Evolutionary conservation across 2,113 vertebrate species (phyloP).

Genomic region (Vulpes ferrilata): DNA sequence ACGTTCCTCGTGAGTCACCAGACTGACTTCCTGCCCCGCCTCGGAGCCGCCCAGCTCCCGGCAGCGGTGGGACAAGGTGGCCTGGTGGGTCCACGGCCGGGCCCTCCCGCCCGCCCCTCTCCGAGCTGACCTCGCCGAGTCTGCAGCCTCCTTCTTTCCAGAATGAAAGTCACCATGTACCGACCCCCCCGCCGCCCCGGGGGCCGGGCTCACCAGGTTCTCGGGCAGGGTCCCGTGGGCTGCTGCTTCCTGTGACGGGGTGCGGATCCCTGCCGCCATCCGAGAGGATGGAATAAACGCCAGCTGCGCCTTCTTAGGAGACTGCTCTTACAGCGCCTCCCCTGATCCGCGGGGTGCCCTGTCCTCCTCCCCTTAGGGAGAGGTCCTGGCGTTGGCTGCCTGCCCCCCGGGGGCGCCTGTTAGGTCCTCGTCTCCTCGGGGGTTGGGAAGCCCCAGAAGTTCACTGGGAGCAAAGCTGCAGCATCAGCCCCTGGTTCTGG

Average conservation of each 20-base stretch:
- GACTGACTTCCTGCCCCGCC: not conserved
- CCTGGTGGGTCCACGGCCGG: not conserved
- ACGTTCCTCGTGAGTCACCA: not conserved
- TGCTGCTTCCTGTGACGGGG: not conserved
- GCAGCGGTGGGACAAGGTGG: too few species aligned
- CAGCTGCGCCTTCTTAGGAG: not conserved
- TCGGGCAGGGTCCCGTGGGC: not conserved
- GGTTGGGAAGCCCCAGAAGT: not conserved
- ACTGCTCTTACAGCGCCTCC: not conserved
- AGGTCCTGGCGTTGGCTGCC: not conserved
- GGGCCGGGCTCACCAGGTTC: not conserved
- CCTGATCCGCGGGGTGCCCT: not conserved
- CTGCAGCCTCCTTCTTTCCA: not conserved
- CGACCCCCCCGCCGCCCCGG: not conserved
- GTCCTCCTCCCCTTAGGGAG: not conserved
- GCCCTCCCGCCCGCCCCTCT: not conserved
- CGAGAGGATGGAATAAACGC: not conserved
- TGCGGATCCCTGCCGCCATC: too few species aligned
- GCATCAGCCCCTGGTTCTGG: not conserved
- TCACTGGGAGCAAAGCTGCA: not conserved
- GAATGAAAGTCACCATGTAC: not conserved
- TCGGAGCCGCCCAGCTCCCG: too few species aligned
- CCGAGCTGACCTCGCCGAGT: not conserved
- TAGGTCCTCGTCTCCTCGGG: not conserved
- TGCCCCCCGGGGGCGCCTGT: too few species aligned